phyloP scores from a whole-genome alignment of 2,888 invertebrate species.

The Lycophotia porphyrea region DNA sequence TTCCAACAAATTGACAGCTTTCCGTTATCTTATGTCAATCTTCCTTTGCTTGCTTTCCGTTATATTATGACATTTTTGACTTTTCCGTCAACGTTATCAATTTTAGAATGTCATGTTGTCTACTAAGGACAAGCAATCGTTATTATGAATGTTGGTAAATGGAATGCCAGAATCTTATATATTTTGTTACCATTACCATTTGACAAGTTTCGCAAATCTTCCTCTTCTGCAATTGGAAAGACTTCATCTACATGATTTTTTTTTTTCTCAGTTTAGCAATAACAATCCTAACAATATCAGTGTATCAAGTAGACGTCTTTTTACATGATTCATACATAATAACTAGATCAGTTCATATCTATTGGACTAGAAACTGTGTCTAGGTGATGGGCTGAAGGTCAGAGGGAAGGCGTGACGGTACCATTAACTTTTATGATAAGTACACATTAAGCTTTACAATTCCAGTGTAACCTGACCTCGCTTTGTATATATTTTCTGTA shows the following conservation, averaged over 20 bases:
- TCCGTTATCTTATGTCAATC: too few species aligned
- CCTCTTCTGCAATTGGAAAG: background rate
- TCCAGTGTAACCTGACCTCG: too few species aligned
- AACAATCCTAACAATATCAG: background rate
- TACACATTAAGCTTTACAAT: too few species aligned
- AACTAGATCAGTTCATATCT: conserved; percentile 26
- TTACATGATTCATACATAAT: conserved; percentile 14
- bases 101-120: too few species aligned
- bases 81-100: too few species aligned
- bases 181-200: background rate
- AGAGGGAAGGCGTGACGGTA: conserved; percentile 48
- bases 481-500: too few species aligned
- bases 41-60: too few species aligned
- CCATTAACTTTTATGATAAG: conserved; percentile 49
- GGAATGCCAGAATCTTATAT: too few species aligned
- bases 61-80: too few species aligned
- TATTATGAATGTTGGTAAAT: too few species aligned
- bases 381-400: conserved; percentile 63
- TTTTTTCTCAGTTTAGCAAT: background rate
- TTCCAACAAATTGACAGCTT: too few species aligned
- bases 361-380: conserved; percentile 38
- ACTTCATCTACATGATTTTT: background rate
- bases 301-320: background rate
- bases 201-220: background rate
- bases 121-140: too few species aligned